Conservation (phyloP, 2,113 vertebrate genomes). For the Phainopepla nitens region DNA sequence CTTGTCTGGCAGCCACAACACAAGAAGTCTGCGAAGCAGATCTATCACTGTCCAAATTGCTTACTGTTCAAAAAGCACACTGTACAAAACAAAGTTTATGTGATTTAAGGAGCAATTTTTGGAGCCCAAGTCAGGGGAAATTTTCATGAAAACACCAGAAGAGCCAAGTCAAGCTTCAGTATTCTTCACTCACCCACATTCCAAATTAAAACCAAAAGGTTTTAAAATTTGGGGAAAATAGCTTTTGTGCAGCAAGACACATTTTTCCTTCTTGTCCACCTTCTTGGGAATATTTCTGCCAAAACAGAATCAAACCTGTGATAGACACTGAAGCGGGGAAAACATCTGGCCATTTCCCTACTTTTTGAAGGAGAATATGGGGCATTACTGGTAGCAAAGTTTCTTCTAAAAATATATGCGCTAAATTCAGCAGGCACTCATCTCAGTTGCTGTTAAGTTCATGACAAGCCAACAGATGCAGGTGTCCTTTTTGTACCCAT, state of each 20-base stretch:
- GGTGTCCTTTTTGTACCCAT: background rate
- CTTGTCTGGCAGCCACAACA: background rate
- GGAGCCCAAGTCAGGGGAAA: background rate
- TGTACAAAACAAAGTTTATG: background rate
- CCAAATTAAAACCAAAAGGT: background rate
- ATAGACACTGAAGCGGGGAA: background rate
- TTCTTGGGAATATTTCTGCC: background rate
- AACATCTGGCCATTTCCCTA: background rate
- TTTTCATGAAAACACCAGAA: background rate
- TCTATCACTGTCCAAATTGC: background rate
- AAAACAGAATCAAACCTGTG: background rate
- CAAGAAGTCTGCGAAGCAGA: background rate
- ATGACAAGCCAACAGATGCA: background rate
- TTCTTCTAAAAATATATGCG: background rate
- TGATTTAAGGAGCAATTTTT: background rate
- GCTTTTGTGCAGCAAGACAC: background rate
- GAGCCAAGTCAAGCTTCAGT: background rate
- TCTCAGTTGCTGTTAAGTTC: background rate
- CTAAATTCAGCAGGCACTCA: background rate
- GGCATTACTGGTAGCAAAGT: background rate
- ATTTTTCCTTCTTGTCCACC: background rate
- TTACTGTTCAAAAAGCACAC: background rate
- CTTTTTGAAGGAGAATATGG: background rate
- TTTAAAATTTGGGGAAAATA: background rate
- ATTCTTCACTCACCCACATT: background rate